A percentile compares a stretch with the other conserved stretches of the same genome.
phyloP scores from a whole-genome alignment of 2,888 invertebrate species.

The Gastracanthus pulcherrimus region DNA sequence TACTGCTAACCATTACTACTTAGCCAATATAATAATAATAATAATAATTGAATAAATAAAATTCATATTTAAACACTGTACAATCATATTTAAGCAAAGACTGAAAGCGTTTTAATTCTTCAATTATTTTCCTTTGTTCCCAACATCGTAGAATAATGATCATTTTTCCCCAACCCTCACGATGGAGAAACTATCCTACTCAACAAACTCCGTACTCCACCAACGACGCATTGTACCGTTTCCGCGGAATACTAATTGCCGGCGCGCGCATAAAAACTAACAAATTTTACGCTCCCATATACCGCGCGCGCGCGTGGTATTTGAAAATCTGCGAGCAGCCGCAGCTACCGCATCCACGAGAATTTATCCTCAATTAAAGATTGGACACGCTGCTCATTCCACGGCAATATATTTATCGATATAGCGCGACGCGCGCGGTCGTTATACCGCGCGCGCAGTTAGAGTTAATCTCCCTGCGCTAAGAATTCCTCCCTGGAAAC shows the following conservation, averaged over 20 bases:
- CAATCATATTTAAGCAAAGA: background rate
- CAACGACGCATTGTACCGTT: slow-evolving; percentile 18
- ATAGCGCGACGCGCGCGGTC: background rate
- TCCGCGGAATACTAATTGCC: slow-evolving; percentile 46
- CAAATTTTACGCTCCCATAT: slow-evolving; percentile 35
- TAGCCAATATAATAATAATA: too few relatives aligned
- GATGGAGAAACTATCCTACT: background rate
- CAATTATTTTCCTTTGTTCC: background rate
- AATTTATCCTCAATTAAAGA: slow-evolving; percentile 58
- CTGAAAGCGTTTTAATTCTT: background rate
- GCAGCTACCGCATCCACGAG: background rate
- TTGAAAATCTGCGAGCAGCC: slow-evolving; percentile 25
- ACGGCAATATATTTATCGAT: slow-evolving; percentile 50
- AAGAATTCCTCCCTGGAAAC: slow-evolving; percentile 22
- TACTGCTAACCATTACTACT: too few relatives aligned
- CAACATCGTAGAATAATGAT: background rate
- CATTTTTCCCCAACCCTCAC: background rate
- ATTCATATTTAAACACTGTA: too few relatives aligned
- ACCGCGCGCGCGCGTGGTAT: background rate
- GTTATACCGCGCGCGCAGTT: background rate
- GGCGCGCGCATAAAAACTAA: slow-evolving; percentile 1
- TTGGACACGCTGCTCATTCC: background rate
- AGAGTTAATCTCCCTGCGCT: slow-evolving; percentile 36
- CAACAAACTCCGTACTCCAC: background rate
- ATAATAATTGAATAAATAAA: too few relatives aligned